Evolutionary conservation across 2,113 vertebrate species (phyloP), one percentile per base, ranked within the genome.

Genomic region (Amazona guildingii): DNA sequence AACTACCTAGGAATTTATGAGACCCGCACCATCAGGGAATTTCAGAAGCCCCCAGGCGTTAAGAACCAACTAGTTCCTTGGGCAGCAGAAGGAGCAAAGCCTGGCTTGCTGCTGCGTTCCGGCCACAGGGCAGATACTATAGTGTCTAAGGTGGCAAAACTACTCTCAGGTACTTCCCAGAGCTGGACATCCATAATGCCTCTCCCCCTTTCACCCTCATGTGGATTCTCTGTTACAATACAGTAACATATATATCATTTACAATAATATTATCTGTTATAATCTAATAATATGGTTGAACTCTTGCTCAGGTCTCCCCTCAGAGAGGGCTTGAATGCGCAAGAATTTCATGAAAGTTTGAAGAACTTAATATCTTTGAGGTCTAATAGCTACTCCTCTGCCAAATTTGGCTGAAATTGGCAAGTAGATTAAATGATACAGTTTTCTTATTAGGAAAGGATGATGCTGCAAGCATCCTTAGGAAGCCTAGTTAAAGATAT

Each of bases 271-370:
- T 95, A 76, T 85, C 57, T 72, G 29, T 11, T 75, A 51, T 86
- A 90, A 93, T 85, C 74, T 85, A 88, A 89, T 92, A 93, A 83
- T 79, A 64, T 7, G 72, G 44, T 59, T 76, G 78, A 93, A 82
- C 66, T 87, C 70, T 79, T 92, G 78, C n/a, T 90, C 62, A 35
- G 57, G 37, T 59, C 79, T 91, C 55, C 11, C 82, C 37, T 92
- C 82, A 79, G 68, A 90, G 70, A 87, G 21, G 29, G 43, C 7
- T 75, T 88, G 82, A 92, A 51, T 86, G 64, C 25, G 43, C 52
- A 27, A 4, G 10, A 51, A 68, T 73, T 83, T 69, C 67, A 88
- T 64, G 21, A 29, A 43, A 24, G 15, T 70, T 88, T 76, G 68
- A 86, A 88, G 63, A 67, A 88, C 52, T 86, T 95, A 80, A 35